Evolutionary conservation across 2,888 invertebrate genomes (phyloP), one percentile per base, ranked within the genome.

Genomic region (Desoria tigrina): DNA sequence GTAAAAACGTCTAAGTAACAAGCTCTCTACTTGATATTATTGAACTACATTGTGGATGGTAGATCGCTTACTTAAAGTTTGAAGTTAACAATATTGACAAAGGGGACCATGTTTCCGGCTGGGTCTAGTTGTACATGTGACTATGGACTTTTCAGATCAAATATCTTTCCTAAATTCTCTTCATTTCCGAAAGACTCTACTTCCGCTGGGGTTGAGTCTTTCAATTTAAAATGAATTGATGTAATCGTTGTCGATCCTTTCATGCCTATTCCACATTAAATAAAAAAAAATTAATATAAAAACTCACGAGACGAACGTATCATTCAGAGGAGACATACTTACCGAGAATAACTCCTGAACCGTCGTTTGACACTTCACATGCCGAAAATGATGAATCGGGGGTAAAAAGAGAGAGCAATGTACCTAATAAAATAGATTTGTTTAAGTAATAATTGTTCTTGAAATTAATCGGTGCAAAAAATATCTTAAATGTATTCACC

Each of bases 341-440:
- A 76, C 76, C 76, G 65, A 75, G 26, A 26, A 90, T 85, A 1
- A 90, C 84, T 58, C 86, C 84, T 37, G 84, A 84, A 0, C 91
- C 92, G 61, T 89, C 88, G 16, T 87, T 84, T 11, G 88, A 84
- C 50, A 92, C 85, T 78, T 92, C 90, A 79, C 90, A 89, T 0
- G 90, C 87, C 42, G 87, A 86, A 74, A 91, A 87, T 66, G 87
- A 84, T 54, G 85, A 84, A 53, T 87, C 87, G 1, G 91, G 90
- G 2, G 90, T 90, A 81, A 87, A 91, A 0, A 90, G 89, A 27
- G 91, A 88, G 78, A 91, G 83, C 61, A 90, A 83, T 79, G 87
- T 87, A 55, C 91, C 91, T 90, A 80, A n/a, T n/a, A n/a, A n/a
- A n/a, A n/a, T n/a, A n/a, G n/a, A 79, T 74, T 66, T 61, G n/a